phyloP scores from a whole-genome alignment of 2,797 vertebrate genomes.

The Acrocephalus scirpaceus region DNA sequence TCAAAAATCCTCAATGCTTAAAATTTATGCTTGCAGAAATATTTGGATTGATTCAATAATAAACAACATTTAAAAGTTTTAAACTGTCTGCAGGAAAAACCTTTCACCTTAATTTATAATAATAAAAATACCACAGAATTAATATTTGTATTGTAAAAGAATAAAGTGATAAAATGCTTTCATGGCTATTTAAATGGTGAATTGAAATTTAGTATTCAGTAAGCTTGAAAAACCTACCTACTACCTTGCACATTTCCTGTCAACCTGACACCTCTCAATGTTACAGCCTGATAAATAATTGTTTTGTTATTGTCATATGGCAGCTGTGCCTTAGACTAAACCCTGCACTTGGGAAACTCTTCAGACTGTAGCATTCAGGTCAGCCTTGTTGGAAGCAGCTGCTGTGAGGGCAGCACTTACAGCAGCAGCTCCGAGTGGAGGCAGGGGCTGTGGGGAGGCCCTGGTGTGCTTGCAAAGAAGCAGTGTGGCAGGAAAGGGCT shows the following conservation, averaged over 20 bases:
- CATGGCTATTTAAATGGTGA: neutral
- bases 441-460: neutral
- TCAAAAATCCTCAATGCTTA: neutral
- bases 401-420: fast-evolving
- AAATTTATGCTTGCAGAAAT: neutral
- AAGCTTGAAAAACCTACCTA: neutral
- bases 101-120: neutral
- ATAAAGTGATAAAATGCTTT: neutral
- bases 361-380: neutral
- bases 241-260: neutral
- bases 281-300: neutral
- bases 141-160: neutral
- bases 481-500: neutral
- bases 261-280: neutral
- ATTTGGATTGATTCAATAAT: neutral
- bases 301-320: neutral
- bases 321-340: neutral
- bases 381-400: neutral
- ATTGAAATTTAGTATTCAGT: neutral
- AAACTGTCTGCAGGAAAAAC: neutral
- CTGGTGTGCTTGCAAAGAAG: neutral
- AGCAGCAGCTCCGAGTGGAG: neutral
- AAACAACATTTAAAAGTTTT: neutral
- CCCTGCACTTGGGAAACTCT: neutral
- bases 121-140: neutral